Conservation (phyloP, 1,140 invertebrate species). For the Aphelinus atriplicis region DNA sequence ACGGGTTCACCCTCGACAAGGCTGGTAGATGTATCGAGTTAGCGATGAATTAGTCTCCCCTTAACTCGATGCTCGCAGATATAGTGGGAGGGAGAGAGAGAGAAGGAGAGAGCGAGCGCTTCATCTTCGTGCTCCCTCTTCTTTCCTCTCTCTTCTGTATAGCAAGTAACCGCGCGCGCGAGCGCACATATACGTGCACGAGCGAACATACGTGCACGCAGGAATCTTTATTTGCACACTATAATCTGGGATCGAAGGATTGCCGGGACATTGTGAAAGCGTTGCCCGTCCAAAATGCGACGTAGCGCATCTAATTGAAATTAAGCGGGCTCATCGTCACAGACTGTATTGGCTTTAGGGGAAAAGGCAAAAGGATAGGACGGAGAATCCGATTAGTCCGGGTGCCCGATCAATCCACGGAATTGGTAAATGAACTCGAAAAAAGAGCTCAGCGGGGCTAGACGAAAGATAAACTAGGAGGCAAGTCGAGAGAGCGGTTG, state of each 20-base stretch:
- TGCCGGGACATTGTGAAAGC: background rate
- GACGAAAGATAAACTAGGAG: slow-evolving; percentile 18
- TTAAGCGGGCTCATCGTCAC: background rate
- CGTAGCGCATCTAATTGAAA: slow-evolving; percentile 17
- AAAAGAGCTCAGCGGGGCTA: background rate
- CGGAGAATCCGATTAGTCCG: slow-evolving; percentile 13
- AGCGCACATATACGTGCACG: background rate
- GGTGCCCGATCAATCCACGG: slow-evolving; percentile 9
- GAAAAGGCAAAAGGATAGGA: background rate
- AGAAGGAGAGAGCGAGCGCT: no score
- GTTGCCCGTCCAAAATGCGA: background rate
- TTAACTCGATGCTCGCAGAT: background rate
- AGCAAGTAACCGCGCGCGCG: no score
- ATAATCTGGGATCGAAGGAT: no score
- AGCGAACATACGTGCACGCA: no score
- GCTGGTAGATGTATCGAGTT: slow-evolving; percentile 56
- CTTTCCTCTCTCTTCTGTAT: background rate
- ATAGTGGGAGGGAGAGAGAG: no score
- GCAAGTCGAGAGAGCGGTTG: background rate
- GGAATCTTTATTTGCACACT: no score
- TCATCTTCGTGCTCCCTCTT: no score
- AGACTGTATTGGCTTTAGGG: background rate
- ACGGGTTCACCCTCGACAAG: slow-evolving; percentile 53
- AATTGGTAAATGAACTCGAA: slow-evolving; percentile 22
- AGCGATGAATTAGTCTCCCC: slow-evolving; percentile 35